Evolutionary conservation across 2,113 vertebrate genomes (phyloP).

Genomic region (Plecotus auritus): DNA sequence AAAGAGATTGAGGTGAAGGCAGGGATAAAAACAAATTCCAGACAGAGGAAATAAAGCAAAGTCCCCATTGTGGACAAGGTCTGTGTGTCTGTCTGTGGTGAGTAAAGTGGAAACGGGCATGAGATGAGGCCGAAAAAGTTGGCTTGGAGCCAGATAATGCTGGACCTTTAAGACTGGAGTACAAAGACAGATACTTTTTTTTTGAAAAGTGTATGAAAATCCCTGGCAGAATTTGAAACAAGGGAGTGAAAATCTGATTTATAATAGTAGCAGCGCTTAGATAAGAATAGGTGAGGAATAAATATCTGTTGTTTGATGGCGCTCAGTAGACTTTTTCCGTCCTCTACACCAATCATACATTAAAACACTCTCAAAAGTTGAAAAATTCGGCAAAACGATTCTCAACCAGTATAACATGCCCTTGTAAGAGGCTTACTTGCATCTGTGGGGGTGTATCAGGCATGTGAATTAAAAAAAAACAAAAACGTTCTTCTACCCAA

Average conservation of each 20-base stretch:
- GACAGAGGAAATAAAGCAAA: not conserved
- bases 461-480: not conserved
- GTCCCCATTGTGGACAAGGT: not conserved
- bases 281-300: not conserved
- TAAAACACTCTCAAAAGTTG: not conserved
- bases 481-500: not conserved
- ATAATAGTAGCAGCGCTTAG: not conserved
- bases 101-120: not conserved
- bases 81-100: accelerated
- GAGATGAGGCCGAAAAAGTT: not conserved
- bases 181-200: not conserved
- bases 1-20: not conserved
- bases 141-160: not conserved
- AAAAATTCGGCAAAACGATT: not conserved
- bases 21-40: not conserved
- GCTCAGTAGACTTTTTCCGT: not conserved
- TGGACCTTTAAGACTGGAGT: not conserved
- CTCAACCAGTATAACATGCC: not conserved
- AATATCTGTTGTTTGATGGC: not conserved
- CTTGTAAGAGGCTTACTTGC: not conserved
- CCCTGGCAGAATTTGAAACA: not conserved
- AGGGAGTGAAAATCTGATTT: not conserved
- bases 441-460: not conserved
- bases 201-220: not conserved
- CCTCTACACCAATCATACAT: not conserved